These are phyloP conservation scores for Protonibea diacanthus DNA, from an alignment of 2,797 vertebrate species.

Conservation along the genomic window DNA sequence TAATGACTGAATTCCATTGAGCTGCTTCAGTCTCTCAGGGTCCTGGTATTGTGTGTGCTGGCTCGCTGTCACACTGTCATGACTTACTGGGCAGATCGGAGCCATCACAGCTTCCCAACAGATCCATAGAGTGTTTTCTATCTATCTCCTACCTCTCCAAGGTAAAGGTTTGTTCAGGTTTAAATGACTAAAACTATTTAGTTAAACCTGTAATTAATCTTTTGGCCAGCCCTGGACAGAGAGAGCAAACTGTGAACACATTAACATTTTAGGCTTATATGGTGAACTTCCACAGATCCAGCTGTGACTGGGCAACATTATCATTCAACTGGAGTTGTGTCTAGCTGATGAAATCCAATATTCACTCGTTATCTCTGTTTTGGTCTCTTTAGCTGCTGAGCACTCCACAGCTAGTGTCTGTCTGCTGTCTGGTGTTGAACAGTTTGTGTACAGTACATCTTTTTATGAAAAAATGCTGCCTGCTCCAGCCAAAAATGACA, in stretches of 20 bases:
- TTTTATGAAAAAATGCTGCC: too few relatives aligned
- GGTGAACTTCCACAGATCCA: background rate
- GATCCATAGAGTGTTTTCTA: background rate
- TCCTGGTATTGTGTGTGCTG: background rate
- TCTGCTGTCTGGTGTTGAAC: too few relatives aligned
- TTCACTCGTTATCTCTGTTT: too few relatives aligned
- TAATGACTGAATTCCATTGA: background rate
- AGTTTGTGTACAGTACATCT: too few relatives aligned
- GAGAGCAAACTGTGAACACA: too few relatives aligned
- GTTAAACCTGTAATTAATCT: background rate
- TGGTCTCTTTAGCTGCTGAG: background rate
- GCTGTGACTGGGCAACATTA: background rate
- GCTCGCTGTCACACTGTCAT: background rate
- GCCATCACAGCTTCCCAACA: background rate
- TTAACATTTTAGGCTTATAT: too few relatives aligned
- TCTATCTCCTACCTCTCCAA: background rate
- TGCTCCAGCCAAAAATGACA: too few relatives aligned
- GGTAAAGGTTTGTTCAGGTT: background rate
- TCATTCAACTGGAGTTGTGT: background rate
- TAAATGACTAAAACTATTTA: background rate
- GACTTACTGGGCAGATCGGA: background rate
- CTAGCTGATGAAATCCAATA: too few relatives aligned
- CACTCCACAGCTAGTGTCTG: too few relatives aligned
- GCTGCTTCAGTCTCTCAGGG: background rate
- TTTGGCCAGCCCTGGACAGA: too few relatives aligned